phyloP scores from a whole-genome alignment of 2,888 invertebrate species.

The Rhodophaea formosa region DNA sequence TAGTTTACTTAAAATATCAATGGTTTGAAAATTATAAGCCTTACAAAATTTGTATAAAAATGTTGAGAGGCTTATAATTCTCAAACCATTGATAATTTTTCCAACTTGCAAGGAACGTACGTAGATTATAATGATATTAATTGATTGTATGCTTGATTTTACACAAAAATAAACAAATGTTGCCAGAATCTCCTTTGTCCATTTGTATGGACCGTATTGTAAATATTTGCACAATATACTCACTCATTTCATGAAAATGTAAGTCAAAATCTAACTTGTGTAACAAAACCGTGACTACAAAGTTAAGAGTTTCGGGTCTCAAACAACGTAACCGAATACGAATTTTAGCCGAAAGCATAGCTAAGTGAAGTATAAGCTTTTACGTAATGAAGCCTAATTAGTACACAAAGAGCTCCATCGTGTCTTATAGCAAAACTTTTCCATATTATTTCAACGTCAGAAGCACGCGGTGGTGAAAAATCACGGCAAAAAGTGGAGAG shows the following conservation, averaged over 20 bases:
- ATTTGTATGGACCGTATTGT: too few relatives aligned
- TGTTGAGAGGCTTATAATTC: too few relatives aligned
- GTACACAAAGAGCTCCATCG: conserved; percentile 11
- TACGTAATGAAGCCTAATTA: conserved; percentile 11
- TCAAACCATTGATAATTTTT: too few relatives aligned
- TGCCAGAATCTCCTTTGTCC: too few relatives aligned
- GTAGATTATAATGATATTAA: too few relatives aligned
- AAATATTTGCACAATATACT: neutral
- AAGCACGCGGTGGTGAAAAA: conserved; percentile 27
- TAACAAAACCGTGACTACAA: neutral
- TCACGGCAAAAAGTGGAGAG: conserved; percentile 20
- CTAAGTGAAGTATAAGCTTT: neutral
- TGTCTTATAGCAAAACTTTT: conserved; percentile 18
- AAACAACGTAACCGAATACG: neutral
- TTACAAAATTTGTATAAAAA: too few relatives aligned
- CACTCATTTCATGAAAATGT: neutral
- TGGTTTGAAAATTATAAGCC: too few relatives aligned
- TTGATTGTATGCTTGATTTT: too few relatives aligned
- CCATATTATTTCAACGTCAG: conserved; percentile 24
- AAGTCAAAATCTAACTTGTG: neutral
- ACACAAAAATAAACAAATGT: too few relatives aligned
- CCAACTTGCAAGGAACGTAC: too few relatives aligned
- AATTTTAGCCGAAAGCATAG: neutral
- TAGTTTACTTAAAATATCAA: too few relatives aligned
- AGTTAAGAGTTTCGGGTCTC: neutral